phyloP scores from a whole-genome alignment of 2,113 vertebrate species.

The Anhinga anhinga region DNA sequence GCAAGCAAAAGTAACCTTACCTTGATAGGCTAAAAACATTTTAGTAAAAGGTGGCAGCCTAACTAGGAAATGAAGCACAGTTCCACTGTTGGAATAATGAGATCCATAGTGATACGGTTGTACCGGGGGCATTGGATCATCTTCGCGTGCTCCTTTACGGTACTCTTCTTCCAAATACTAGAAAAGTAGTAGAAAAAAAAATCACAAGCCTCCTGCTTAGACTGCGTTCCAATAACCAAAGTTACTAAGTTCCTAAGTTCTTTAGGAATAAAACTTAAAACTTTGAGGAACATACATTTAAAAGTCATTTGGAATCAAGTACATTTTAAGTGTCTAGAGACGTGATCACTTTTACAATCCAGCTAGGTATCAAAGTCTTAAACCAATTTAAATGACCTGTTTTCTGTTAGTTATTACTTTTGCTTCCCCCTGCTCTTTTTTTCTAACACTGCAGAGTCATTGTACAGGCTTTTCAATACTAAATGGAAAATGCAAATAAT shows the following conservation, averaged over 20 bases:
- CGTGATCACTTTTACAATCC: neutral
- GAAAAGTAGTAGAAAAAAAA: neutral
- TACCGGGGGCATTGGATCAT: conserved; percentile 97
- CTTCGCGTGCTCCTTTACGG: conserved; percentile 91
- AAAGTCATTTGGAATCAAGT: neutral
- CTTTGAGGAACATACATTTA: neutral
- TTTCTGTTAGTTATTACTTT: neutral
- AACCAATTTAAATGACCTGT: neutral
- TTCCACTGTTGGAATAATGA: conserved; percentile 98
- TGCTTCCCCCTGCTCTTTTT: accelerated
- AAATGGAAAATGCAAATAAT: neutral
- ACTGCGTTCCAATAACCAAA: neutral
- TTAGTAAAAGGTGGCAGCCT: conserved; percentile 97
- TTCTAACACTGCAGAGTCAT: neutral
- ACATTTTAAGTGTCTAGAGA: neutral
- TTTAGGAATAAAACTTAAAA: neutral
- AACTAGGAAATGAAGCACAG: conserved; percentile 96
- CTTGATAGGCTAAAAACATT: conserved; percentile 98
- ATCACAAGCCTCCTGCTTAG: neutral
- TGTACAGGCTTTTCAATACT: neutral
- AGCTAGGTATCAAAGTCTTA: neutral
- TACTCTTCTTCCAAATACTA: conserved; percentile 98
- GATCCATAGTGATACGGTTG: conserved; percentile 99
- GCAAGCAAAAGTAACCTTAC: conserved; percentile 61
- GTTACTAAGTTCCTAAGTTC: too few relatives aligned